Conservation (phyloP, 2,888 invertebrate species). For the Cosmia pyralina region DNA sequence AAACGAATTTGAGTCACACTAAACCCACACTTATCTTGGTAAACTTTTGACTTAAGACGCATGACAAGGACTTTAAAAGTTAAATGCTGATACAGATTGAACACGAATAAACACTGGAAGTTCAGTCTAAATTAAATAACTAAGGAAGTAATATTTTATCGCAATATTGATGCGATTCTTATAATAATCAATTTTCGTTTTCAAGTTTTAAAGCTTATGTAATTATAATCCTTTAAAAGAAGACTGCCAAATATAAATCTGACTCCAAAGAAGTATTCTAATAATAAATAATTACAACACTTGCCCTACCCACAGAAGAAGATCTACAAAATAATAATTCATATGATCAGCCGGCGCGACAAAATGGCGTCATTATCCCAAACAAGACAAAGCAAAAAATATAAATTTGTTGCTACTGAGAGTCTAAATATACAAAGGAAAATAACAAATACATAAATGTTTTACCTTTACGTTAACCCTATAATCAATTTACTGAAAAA, state of each 20-base stretch:
- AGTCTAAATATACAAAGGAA: conserved; percentile 9
- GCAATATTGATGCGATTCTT: conserved; percentile 56
- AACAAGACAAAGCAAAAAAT: conserved; percentile 81
- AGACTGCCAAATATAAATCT: conserved; percentile 57
- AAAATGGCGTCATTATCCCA: conserved; percentile 89
- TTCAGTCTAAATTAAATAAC: conserved; percentile 28
- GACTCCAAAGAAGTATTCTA: conserved; percentile 58
- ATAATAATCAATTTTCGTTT: conserved; percentile 64
- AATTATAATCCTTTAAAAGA: conserved; percentile 50
- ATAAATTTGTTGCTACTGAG: conserved; percentile 39
- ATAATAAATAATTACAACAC: conserved; percentile 69
- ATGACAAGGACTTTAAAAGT: conserved; percentile 20
- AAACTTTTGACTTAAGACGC: conserved; percentile 36
- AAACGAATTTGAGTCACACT: conserved; percentile 48
- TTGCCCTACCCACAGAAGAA: conserved; percentile 74
- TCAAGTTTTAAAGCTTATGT: conserved; percentile 61
- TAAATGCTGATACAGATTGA: conserved; percentile 11
- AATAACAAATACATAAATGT: conserved; percentile 34
- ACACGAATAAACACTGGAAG: conserved; percentile 12
- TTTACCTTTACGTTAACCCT: conserved; percentile 77
- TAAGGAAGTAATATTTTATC: conserved; percentile 46
- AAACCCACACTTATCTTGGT: conserved; percentile 44
- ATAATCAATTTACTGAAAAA: conserved; percentile 77
- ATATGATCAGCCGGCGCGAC: conserved; percentile 89
- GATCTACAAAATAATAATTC: conserved; percentile 82